Percentiles rank a stretch among this genome's conserved stretches.
phyloP scores from a whole-genome alignment of 2,113 vertebrate species.

The Cyprinodon variegatus region DNA sequence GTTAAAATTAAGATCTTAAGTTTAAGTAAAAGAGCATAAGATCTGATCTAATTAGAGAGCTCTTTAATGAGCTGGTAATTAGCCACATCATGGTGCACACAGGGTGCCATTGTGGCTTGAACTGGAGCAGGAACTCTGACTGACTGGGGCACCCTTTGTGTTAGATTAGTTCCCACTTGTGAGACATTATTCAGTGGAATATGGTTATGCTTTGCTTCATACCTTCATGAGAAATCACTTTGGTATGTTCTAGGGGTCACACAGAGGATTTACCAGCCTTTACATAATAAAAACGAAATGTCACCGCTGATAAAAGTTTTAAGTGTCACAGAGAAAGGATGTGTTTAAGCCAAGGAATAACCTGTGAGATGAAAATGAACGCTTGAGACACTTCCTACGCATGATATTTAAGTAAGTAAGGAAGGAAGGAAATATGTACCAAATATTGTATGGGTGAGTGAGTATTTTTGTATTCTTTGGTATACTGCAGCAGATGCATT shows the following conservation, averaged over 20 bases:
- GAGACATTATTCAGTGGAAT: constrained; percentile 71
- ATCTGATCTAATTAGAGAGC: constrained; percentile 77
- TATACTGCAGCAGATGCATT: constrained; percentile 58
- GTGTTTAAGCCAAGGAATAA: not conserved
- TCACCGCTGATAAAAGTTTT: not conserved
- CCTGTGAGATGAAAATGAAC: not conserved
- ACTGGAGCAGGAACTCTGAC: constrained; percentile 60
- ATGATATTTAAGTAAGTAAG: too few species aligned
- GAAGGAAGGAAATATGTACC: too few species aligned
- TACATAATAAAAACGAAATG: not conserved
- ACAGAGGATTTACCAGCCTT: constrained; percentile 33
- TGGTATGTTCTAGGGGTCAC: constrained; percentile 53
- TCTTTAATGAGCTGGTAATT: constrained; percentile 76
- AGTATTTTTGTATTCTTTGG: not conserved
- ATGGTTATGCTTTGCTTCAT: constrained; percentile 69
- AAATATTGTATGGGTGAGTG: too few species aligned
- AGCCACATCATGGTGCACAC: constrained; percentile 67
- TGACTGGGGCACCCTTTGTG: constrained; percentile 72
- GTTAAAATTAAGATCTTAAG: constrained; percentile 70
- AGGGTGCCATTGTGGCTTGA: constrained; percentile 69
- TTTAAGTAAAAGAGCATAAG: constrained; percentile 75
- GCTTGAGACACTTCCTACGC: not conserved
- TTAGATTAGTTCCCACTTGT: constrained; percentile 74
- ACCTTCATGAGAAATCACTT: constrained; percentile 52
- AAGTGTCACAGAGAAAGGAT: constrained; percentile 17